Base-by-base conservation (phyloP, 1,140 invertebrate species). In the Scaptomyza graminum region DNA sequence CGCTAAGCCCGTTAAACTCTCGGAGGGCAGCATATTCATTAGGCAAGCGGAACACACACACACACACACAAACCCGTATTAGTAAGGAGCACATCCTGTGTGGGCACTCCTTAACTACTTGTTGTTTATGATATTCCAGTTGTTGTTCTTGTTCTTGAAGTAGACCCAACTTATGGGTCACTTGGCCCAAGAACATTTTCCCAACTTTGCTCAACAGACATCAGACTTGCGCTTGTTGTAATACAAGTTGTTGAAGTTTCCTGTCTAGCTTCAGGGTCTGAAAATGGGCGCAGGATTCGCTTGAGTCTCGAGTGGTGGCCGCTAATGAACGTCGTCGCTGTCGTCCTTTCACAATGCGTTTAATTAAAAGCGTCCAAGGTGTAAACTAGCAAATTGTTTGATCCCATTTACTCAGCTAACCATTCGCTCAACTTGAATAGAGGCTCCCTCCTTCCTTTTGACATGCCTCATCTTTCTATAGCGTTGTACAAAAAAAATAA, bases 301-400 rank as follows among this genome's bases (percentile, higher is more conserved):
- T 46, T 46, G 16, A 51, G 47, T 18, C 37, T n/a, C 4, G 44
- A 62, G 61, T 52, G 63, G 49, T 47, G 63, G 68, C 49, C 66
- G 64, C 79, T 82, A 82, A 82, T 82, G 79, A 82, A 49, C 68
- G 47, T 9, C 31, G 7, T 34, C 31, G 8, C 18, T 37, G 47
- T 62, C 44, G 46, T 78, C 70, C 65, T 66, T 56, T 46, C 57
- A 82, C 83, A 87, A 87, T 88, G 78, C 74, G 69, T 88, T 88
- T 87, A 87, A 88, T 87, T 87, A 87, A 87, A 87, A 79, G 82
- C 85, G 83, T 88, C 75, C 82, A 79, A 87, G 82, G 82, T 87
- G 82, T 87, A 87, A 87, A 87, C 82, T 88, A 87, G 83, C 83
- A 80, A 87, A 87, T 87, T 87, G 82, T 87, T 87, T 87, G 82